These are phyloP conservation scores for Dysdera silvatica DNA, from an alignment of 1,140 invertebrate genomes.

Conservation along the genomic window DNA sequence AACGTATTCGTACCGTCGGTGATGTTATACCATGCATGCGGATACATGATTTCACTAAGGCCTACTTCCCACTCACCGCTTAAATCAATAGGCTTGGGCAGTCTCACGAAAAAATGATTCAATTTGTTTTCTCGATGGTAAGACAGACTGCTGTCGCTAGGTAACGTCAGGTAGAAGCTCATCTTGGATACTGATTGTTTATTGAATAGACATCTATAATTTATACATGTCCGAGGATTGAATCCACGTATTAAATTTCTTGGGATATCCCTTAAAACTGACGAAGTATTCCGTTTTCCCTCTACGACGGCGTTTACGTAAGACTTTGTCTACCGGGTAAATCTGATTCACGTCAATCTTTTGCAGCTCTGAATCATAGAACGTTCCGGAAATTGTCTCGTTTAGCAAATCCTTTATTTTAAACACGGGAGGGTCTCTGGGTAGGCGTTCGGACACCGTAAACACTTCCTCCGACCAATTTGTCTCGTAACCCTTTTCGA, in stretches of 20 bases:
- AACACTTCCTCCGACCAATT: too few species aligned
- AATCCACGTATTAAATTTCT: neutral
- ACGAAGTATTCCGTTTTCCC: neutral
- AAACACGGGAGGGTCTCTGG: too few species aligned
- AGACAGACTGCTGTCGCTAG: neutral
- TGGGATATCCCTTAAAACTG: neutral
- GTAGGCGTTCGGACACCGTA: too few species aligned
- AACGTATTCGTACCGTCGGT: neutral
- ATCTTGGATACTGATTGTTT: neutral
- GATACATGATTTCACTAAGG: neutral
- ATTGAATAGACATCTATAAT: neutral
- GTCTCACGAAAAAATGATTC: neutral
- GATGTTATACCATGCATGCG: constrained; percentile 2
- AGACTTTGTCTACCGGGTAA: neutral
- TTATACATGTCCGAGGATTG: neutral
- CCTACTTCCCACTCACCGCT: constrained; percentile 1
- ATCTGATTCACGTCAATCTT: too few species aligned
- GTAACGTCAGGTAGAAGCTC: neutral
- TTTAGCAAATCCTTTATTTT: too few species aligned
- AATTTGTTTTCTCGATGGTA: neutral
- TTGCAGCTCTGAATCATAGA: too few species aligned
- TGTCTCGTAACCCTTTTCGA: too few species aligned
- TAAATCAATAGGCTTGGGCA: neutral
- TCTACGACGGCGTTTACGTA: neutral
- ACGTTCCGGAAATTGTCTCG: too few species aligned